Percentiles rank a stretch among this genome's conserved stretches.
phyloP scores from a whole-genome alignment of 2,888 invertebrate species.

The Crocallis elinguaria region DNA sequence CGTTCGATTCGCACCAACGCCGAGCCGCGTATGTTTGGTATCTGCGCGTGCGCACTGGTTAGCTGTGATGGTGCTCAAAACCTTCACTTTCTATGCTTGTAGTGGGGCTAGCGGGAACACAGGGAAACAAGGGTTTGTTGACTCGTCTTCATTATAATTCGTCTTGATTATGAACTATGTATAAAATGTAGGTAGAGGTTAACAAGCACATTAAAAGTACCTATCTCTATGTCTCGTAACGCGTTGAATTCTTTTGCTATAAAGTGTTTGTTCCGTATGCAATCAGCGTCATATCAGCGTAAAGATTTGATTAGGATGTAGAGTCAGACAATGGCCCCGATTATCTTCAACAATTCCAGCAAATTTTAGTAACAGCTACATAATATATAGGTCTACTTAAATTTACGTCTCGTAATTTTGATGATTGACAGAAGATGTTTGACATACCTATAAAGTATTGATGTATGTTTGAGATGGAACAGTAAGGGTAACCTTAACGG shows the following conservation, averaged over 20 bases:
- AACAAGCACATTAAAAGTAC: not conserved
- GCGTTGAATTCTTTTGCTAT: slow-evolving; percentile 32
- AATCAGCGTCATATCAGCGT: too few relatives aligned
- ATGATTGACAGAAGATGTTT: too few relatives aligned
- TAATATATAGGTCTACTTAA: too few relatives aligned
- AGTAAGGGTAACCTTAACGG: too few relatives aligned
- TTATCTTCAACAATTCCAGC: too few relatives aligned
- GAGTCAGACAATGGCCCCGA: too few relatives aligned
- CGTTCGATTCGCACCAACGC: slow-evolving; percentile 74
- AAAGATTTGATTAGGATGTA: too few relatives aligned
- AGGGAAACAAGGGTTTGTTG: slow-evolving; percentile 78
- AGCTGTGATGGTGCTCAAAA: slow-evolving; percentile 49
- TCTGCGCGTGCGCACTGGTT: slow-evolving; percentile 51
- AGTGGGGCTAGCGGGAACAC: slow-evolving; percentile 70
- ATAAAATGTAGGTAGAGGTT: not conserved
- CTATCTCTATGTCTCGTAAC: not conserved
- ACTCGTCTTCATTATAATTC: slow-evolving; percentile 47
- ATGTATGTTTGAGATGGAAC: too few relatives aligned
- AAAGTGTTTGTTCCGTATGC: not conserved
- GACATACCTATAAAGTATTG: too few relatives aligned
- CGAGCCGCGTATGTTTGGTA: slow-evolving; percentile 69
- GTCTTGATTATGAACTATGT: not conserved
- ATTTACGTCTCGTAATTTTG: too few relatives aligned
- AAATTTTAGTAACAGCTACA: too few relatives aligned
- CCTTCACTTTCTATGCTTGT: slow-evolving; percentile 79